Base-by-base conservation (phyloP, 2,797 vertebrate species). In the Tragopan temminckii region DNA sequence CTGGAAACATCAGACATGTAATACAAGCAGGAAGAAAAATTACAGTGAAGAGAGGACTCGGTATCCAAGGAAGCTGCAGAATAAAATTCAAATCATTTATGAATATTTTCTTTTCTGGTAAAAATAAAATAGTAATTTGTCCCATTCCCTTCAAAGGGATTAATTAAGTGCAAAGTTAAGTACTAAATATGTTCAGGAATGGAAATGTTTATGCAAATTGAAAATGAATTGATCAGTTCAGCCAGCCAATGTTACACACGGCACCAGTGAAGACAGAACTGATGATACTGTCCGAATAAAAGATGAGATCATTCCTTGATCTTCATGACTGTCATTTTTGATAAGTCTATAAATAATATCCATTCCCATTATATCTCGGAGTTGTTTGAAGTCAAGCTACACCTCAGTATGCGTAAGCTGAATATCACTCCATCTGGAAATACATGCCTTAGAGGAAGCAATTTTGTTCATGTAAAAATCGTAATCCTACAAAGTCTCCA, bases 171-270 rank as follows among this genome's bases (percentile, higher is more conserved):
- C 9, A 57, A 87, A 87, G 46, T 42, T 89, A 84, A 35, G 57
- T 43, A 46, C 0, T 33, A 86, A 95, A 63, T 76, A 83, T 80
- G 94, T 87, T 68, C 0, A 0, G 40, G 70, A 87, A 63, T 27
- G 7, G 63, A 91, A 72, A 31, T 17, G 50, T 89, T 91, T 29
- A 71, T 45, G 84, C 43, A 86, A 92, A 83, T 8, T 79, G 66
- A 40, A 95, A 96, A 83, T 8, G 84, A 93, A 95, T 93, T 11
- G 48, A 85, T 92, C 57, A 24, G 55, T 72, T 87, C 35, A 48
- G 72, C 25, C 57, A 85, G 40, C 15, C 45, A 61, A 46, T 23
- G 59, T 75, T 91, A 71, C 36, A 10, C 31, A 9, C 0, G 0
- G 68, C 62, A 17, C 27, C 7, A 8, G 1, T 25, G 70, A 67